Conservation (phyloP, 2,888 invertebrate genomes). For the Drosophila nr. perissopoda region DNA sequence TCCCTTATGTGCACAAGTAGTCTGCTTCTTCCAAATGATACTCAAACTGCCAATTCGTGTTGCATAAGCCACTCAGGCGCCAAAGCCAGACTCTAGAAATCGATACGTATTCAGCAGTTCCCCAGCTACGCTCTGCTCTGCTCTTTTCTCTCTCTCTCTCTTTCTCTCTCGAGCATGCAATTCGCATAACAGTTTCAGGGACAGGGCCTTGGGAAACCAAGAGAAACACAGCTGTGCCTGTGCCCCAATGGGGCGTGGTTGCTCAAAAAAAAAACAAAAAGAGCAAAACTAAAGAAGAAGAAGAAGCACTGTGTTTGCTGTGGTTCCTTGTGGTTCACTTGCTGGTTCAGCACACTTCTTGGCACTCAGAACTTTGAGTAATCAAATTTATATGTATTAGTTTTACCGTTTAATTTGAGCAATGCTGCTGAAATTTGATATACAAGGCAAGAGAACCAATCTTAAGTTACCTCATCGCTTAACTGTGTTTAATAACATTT, state of each 20-base stretch:
- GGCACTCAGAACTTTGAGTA: background rate
- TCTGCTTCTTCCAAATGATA: constrained; percentile 20
- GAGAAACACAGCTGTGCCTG: constrained; percentile 28
- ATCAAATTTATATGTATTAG: background rate
- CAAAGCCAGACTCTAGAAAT: constrained; percentile 34
- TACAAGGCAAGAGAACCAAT: background rate
- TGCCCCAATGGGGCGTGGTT: constrained; percentile 1
- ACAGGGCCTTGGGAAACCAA: constrained; percentile 33
- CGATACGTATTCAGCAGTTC: constrained; percentile 27
- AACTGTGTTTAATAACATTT: background rate
- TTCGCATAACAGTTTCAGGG: constrained; percentile 29
- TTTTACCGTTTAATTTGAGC: background rate
- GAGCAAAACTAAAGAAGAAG: background rate
- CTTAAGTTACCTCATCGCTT: background rate
- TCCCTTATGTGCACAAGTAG: background rate
- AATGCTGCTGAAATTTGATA: background rate
- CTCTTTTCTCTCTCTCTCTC: background rate
- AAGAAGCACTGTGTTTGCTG: background rate
- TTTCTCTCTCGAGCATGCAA: constrained; percentile 7
- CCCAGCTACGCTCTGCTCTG: background rate
- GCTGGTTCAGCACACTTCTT: background rate
- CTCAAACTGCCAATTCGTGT: constrained; percentile 16
- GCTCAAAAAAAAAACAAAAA: background rate
- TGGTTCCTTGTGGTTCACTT: constrained; percentile 8
- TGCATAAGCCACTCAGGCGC: constrained; percentile 31